Evolutionary conservation across 2,888 invertebrate species (phyloP).

Genomic region (Phengaris alcon): DNA sequence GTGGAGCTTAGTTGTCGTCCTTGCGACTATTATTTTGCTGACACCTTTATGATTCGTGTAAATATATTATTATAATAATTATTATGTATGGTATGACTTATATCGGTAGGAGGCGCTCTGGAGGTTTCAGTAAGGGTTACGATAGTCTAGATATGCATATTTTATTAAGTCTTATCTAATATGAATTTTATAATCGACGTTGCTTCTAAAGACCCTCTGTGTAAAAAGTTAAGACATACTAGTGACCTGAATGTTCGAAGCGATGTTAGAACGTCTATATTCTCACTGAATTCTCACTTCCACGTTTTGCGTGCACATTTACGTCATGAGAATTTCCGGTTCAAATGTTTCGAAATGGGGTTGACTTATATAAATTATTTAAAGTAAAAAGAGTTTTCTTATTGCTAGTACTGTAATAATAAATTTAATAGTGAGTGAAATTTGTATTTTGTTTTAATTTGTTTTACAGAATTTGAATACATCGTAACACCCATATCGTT

Average conservation of each 20-base stretch:
- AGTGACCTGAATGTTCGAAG: conserved; percentile 78
- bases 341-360: conserved; percentile 70
- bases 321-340: conserved; percentile 67
- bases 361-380: conserved; percentile 77
- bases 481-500: conserved; percentile 80
- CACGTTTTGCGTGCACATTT: conserved; percentile 74
- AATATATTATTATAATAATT: conserved; percentile 76
- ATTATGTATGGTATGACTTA: conserved; percentile 72
- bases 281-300: conserved; percentile 76
- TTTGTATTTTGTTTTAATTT: conserved; percentile 78
- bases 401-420: conserved; percentile 77
- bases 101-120: conserved; percentile 45
- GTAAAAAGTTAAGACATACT: conserved; percentile 78
- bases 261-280: conserved; percentile 68
- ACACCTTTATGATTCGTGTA: conserved; percentile 76
- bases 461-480: conserved; percentile 78
- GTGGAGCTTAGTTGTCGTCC: conserved; percentile 75
- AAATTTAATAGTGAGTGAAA: conserved; percentile 79
- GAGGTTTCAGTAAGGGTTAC: conserved; percentile 53
- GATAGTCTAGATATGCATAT: conserved; percentile 77
- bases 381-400: conserved; percentile 69
- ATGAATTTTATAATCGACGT: conserved; percentile 79
- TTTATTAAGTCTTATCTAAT: conserved; percentile 77
- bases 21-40: conserved; percentile 76
- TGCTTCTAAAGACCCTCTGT: conserved; percentile 78